phyloP scores from a whole-genome alignment of 2,797 vertebrate genomes.

The Sciurus vulgaris region DNA sequence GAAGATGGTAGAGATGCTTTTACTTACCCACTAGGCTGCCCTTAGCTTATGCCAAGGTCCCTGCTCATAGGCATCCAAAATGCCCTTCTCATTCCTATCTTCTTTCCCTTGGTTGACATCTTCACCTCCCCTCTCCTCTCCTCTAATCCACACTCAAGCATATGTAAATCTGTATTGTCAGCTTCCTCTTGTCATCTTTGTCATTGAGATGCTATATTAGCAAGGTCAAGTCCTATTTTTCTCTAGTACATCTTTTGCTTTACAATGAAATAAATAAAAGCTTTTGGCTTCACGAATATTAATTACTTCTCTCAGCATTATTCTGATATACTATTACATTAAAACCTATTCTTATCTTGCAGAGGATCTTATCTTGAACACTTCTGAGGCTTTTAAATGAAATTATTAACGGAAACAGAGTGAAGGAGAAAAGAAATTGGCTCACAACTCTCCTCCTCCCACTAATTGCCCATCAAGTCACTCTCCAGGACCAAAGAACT shows the following conservation, averaged over 20 bases:
- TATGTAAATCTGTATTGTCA: neutral
- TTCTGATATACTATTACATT: neutral
- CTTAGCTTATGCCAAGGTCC: neutral
- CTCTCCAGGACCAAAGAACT: neutral
- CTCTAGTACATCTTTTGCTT: neutral
- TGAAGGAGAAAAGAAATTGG: neutral
- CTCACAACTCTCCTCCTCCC: neutral
- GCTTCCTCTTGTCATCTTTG: neutral
- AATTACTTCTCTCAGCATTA: neutral
- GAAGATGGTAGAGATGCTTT: neutral
- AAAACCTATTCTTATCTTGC: neutral
- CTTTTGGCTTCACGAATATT: neutral
- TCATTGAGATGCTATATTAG: neutral
- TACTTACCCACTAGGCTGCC: neutral
- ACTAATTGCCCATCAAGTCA: neutral
- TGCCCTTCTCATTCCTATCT: neutral
- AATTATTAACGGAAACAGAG: neutral
- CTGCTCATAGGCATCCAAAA: neutral
- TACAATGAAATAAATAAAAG: neutral
- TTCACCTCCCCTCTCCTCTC: neutral
- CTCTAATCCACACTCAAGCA: neutral
- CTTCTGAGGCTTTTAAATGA: neutral
- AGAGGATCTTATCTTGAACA: neutral
- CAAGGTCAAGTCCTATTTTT: neutral
- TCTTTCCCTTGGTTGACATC: neutral